Evolutionary conservation across 2,888 invertebrate species (phyloP), one percentile per base, ranked within the genome.

Genomic region (Acleris cristana): DNA sequence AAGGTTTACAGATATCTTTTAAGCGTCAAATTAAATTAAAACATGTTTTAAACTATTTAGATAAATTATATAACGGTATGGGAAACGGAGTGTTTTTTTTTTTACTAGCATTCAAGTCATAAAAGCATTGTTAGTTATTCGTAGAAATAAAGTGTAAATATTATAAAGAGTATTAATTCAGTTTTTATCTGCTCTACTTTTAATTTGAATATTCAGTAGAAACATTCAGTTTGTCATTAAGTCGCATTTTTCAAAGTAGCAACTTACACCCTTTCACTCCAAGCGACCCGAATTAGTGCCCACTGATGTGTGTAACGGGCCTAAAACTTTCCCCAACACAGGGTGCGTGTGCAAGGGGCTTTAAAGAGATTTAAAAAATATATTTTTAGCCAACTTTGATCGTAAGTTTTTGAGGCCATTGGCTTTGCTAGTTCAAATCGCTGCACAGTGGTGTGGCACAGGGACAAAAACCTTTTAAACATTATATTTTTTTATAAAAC

Each of bases 251-350:
- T 19, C 34, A 26, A 48, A 62, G 12, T 30, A 10, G 8, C 14
- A 60, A 81, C 79, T 83, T 91, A 85, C 79, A 80, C 69, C 85
- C 74, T 86, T 90, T 86, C 77, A 55, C 72, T 72, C 71, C 69
- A 72, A 79, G 80, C 70, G 61, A 51, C 64, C 73, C 89, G 88
- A 86, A 91, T 91, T 82, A 87, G 87, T 86, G 85, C 74, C 76
- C 90, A 90, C 73, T 82, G 88, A 88, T 86, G 91, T 90, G 89
- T 90, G 83, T 87, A 80, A 91, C 87, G 87, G 88, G 88, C 78
- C 86, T 82, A 84, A 89, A 89, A 89, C 81, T 87, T 88, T 88
- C 83, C 86, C 79, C 84, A 80, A 82, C 74, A 75, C 79, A 79
- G 78, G 77, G 79, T 69, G 70, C 70, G 73, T 79, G 78, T 79